Percentiles rank a stretch among this genome's conserved stretches.
Conservation (phyloP, 2,797 vertebrate species). For the Halcyon smyrnensis region DNA sequence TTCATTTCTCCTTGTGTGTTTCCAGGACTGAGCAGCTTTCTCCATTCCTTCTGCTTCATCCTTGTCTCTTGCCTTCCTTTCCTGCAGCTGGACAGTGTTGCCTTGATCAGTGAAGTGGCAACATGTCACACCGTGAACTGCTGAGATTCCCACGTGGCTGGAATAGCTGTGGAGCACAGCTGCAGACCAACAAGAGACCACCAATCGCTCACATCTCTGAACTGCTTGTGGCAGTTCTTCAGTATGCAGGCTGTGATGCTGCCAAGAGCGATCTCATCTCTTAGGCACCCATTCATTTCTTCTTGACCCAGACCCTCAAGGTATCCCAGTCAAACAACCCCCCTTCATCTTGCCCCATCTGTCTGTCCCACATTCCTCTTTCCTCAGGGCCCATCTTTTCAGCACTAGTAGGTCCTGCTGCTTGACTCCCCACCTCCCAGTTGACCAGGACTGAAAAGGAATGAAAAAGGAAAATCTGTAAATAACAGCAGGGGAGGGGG, state of each 20-base stretch:
- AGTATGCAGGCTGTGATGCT: neutral
- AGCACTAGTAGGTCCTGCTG: neutral
- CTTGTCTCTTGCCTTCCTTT: neutral
- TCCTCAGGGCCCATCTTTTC: neutral
- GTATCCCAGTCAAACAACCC: neutral
- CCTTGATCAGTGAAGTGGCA: neutral
- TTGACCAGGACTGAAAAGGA: neutral
- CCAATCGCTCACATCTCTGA: neutral
- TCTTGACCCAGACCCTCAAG: slow-evolving; percentile 3
- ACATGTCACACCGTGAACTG: neutral
- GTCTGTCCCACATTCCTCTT: slow-evolving; percentile 15
- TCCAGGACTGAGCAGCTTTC: neutral
- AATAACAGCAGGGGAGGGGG: neutral
- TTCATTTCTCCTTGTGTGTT: neutral
- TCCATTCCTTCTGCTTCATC: neutral
- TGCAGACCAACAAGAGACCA: neutral
- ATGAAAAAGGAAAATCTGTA: neutral
- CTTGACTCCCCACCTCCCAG: neutral
- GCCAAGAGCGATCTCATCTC: slow-evolving; percentile 51
- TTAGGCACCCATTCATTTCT: neutral
- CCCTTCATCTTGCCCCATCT: slow-evolving; percentile 16
- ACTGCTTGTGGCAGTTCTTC: neutral
- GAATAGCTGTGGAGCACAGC: neutral
- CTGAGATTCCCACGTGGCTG: neutral
- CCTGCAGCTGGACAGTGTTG: accelerated